Base-by-base conservation (phyloP, 92 coral and sea anemone species). In the Montipora capitata region DNA sequence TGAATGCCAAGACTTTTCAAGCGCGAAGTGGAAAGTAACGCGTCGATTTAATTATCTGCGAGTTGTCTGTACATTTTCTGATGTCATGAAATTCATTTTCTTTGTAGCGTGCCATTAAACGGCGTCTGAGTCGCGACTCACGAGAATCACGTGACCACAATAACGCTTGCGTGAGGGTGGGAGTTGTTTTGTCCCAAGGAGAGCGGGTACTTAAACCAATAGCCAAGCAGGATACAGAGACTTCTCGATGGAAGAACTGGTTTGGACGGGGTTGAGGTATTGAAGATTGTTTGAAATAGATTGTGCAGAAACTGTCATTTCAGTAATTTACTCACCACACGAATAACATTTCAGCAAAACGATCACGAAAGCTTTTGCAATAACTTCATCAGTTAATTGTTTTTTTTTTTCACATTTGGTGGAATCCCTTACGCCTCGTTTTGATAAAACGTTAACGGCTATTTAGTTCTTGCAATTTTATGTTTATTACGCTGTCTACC, bases 181-280 rank as follows among this genome's bases (percentile, higher is more conserved):
- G 94, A 65, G 93, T 93, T 42, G 94, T 90, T 3, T 35, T 93
- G 64, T 89, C 92, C 35, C 96, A 93, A 63, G 96, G 96, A 38
- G 88, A 78, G 14, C 86, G 88, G 80, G 94, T 89, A 43, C 89
- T 93, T 4, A 86, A 63, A 51, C 96, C 96, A 45, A 85, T 85
- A 75, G 74, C 13, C 38, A 11, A 85, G 83, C 39, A 35, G 12
- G 52, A 64, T 40, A 54, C 79, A 40, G 45, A 83, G 64, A 59
- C 58, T 0, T 18, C 87, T 72, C 72, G 79, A 70, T 83, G 87
- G 79, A 83, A 52, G 49, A 83, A 27, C 59, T 83, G 57, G 87
- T 83, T 83, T 61, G 70, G 72, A 43, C 73, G 7, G 79, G 87
- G 40, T 13, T 72, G 59, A 83, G 79, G 79, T 58, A 83, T 40